Conservation (phyloP, 2,888 invertebrate species). For the Amiota communis region DNA sequence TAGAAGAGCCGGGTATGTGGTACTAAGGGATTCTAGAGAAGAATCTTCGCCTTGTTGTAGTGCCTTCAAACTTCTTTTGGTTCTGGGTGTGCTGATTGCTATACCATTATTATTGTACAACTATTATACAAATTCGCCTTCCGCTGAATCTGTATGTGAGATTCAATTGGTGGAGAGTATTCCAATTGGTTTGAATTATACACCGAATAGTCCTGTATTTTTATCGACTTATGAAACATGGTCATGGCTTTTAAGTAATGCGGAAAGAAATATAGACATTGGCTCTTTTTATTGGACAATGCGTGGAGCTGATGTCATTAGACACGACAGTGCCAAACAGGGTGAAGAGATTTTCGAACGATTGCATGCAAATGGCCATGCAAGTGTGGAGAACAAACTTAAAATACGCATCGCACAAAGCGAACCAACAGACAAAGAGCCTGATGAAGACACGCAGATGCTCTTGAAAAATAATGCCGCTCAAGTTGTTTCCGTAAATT, state of each 20-base stretch:
- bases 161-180: conserved; percentile 93
- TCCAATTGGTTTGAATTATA: conserved; percentile 89
- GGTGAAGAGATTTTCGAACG: conserved; percentile 91
- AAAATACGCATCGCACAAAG: conserved; percentile 90
- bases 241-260: conserved; percentile 84
- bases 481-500: conserved; percentile 77
- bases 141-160: conserved; percentile 39
- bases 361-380: conserved; percentile 77
- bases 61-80: neutral
- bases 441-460: conserved; percentile 65
- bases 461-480: conserved; percentile 79
- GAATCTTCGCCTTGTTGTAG: neutral
- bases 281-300: conserved; percentile 97
- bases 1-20: too few species aligned
- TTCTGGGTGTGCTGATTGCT: too few species aligned
- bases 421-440: conserved; percentile 80
- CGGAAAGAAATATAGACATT: conserved; percentile 87
- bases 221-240: conserved; percentile 87
- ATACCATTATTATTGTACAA: neutral
- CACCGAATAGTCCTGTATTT: conserved; percentile 76
- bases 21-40: neutral
- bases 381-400: conserved; percentile 76
- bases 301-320: conserved; percentile 84
- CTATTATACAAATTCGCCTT: too few species aligned
- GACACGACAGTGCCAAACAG: conserved; percentile 82